These are phyloP conservation scores for Spea bombifrons DNA, from an alignment of 2,113 vertebrate genomes.

Conservation along the genomic window DNA sequence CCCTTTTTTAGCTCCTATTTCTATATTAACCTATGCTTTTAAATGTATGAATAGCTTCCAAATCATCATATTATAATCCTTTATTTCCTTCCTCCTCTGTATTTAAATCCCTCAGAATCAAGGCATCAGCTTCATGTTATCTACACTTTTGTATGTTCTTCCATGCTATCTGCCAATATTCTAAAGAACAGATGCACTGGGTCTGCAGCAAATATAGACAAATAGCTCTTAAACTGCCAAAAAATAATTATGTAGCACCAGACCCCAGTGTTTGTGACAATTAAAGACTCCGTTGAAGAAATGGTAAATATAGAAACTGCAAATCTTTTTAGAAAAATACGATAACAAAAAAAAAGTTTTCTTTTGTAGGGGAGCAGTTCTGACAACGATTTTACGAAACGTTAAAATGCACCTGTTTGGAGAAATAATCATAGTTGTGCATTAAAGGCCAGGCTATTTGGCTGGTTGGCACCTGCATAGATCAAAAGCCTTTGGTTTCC, in stretches of 20 bases:
- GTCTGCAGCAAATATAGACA: constrained; percentile 48
- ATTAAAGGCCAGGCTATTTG: too few relatives aligned
- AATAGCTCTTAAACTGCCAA: constrained; percentile 49
- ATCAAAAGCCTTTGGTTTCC: too few relatives aligned
- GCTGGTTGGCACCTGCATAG: too few relatives aligned
- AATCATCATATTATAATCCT: neutral
- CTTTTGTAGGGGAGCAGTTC: constrained; percentile 5
- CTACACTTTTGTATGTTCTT: constrained; percentile 45
- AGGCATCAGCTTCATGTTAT: constrained; percentile 33
- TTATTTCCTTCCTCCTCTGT: constrained; percentile 6
- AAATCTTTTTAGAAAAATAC: constrained; percentile 40
- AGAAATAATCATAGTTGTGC: too few relatives aligned
- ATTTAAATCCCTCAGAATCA: constrained; percentile 28
- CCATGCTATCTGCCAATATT: constrained; percentile 47
- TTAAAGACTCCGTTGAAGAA: constrained; percentile 48
- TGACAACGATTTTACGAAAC: neutral
- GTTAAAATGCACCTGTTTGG: too few relatives aligned
- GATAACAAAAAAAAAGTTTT: constrained; percentile 25
- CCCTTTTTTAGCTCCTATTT: neutral
- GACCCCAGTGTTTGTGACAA: constrained; percentile 48
- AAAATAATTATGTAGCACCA: constrained; percentile 49
- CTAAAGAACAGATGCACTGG: constrained; percentile 49
- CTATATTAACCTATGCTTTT: neutral
- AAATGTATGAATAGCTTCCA: neutral
- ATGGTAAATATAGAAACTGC: constrained; percentile 46